Percentiles rank a stretch among this genome's conserved stretches.
Evolutionary conservation across 1,140 invertebrate genomes (phyloP).

Genomic region (Macrosteles quadrilineatus): DNA sequence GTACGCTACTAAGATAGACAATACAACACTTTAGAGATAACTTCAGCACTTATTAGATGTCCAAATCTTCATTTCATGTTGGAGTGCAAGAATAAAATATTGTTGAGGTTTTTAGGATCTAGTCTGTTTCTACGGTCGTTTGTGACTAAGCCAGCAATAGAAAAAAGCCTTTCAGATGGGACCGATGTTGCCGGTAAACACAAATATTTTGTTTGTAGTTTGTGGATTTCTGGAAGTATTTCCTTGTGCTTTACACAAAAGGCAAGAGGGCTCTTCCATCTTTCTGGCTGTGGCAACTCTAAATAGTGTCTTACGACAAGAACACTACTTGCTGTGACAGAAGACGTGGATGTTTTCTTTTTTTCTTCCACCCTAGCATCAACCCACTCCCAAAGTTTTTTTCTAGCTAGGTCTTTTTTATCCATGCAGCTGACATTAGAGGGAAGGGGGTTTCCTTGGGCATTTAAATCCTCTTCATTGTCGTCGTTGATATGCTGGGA

Average conservation of each 20-base stretch:
- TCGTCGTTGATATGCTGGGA: background rate
- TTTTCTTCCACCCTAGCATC: conserved; percentile 30
- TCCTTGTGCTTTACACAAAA: conserved; percentile 35
- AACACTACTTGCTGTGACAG: conserved; percentile 24
- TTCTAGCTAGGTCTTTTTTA: conserved; percentile 23
- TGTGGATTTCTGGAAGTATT: conserved; percentile 39
- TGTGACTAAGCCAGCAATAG: conserved; percentile 41
- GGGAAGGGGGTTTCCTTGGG: background rate
- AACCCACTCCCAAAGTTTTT: conserved; percentile 36
- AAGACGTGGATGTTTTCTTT: conserved; percentile 23
- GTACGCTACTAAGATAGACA: too few species aligned
- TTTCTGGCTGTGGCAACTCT: conserved; percentile 38
- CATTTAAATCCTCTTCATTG: background rate
- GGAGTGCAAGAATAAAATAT: conserved; percentile 38
- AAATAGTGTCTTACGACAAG: conserved; percentile 42
- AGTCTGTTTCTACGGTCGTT: conserved; percentile 42
- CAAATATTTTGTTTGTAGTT: conserved; percentile 41
- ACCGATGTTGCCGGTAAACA: conserved; percentile 44
- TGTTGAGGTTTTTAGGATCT: conserved; percentile 36
- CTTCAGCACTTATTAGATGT: too few species aligned
- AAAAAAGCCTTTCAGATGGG: conserved; percentile 44
- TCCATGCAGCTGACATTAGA: background rate
- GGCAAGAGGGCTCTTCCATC: conserved; percentile 38
- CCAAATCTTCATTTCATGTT: conserved; percentile 11
- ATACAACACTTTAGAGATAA: too few species aligned